Evolutionary conservation across 1,140 invertebrate genomes (phyloP), one percentile per base, ranked within the genome.

Genomic region (Melipona quadrifasciata): DNA sequence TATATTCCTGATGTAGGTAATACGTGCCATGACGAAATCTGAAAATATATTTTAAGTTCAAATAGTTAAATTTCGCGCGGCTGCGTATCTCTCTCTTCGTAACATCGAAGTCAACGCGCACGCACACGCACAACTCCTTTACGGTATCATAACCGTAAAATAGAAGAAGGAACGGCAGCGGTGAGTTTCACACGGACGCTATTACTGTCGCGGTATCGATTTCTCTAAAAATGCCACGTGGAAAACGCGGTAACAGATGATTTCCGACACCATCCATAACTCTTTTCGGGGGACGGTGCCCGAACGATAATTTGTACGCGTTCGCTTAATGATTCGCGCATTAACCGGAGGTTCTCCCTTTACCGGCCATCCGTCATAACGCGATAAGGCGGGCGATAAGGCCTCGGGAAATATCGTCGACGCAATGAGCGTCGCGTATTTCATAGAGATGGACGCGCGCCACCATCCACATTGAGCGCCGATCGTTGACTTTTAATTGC

Each of bases 401-500:
- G 17, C 39, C 39, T 47, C 21, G 61, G n/a, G n/a, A 78, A 73
- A 67, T 78, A 78, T 64, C 76, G 39, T 64, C 77, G 58, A 65
- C 64, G 34, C 77, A 55, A 51, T 65, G 51, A 55, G 10, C 58
- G 12, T 11, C n/a, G 64, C 77, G 58, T 79, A 79, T 79, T 68
- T 79, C 77, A 79, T 31, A 53, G n/a, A 31, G 75, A 77, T n/a
- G 61, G 58, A 64, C 47, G 61, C 64, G 39, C 76, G 34, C 51
- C 31, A 11, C n/a, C 27, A 19, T 67, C 19, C n/a, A n/a, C 64
- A 68, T 79, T 55, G 64, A 79, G 21, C 58, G 53, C 39, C 77
- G 77, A 79, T 79, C 61, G 77, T 53, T 79, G 61, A 68, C 17
- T 79, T 79, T 79, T 68, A 68, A 79, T 79, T 68, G 51, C 77